Base-by-base conservation (phyloP, 2,797 vertebrate species). In the Hoplostethus atlanticus region DNA sequence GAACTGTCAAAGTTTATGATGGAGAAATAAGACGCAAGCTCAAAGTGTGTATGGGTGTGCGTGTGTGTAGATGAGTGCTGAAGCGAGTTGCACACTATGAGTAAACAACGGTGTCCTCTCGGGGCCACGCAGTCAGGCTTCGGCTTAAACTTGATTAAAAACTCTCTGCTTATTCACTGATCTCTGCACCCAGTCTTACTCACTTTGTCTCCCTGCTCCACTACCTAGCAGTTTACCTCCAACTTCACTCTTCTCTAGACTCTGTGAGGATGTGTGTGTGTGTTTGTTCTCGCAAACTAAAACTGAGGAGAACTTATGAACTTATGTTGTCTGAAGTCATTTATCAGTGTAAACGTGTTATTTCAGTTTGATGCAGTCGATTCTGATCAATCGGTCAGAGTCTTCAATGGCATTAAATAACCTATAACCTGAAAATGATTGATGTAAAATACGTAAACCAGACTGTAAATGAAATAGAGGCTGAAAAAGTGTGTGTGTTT, bases 121-220 rank as follows among this genome's bases (percentile, higher is more conserved):
- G 58, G 13, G 17, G 25, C 7, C 31, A 4, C 64, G 59, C 54
- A 47, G 16, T 59, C 64, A 70, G 59, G 76, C 48, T 42, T 55
- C 34, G 31, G n/a, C 31, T 79, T 56, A 55, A 64, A 71, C 51
- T 53, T 52, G 70, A 79, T 79, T 75, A 75, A 73, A 83, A 52
- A 58, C 57, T 64, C 62, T 73, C 62, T 73, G 61, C 51, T 73
- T 64, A 65, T 60, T 69, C 61, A 46, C 60, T 63, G 61, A 84
- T 70, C 60, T 56, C 40, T 42, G 17, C 21, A 17, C 40, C 57
- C 36, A 47, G 25, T 15, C 57, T 58, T 46, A 44, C 46, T 70
- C 44, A 50, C 11, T 62, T 38, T 62, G 38, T 58, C 62, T 67
- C 47, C 10, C 51, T 7, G 8, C 53, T 64, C 34, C 58, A 70